phyloP scores from a whole-genome alignment of 2,797 vertebrate genomes.

The Darevskia mixta region DNA sequence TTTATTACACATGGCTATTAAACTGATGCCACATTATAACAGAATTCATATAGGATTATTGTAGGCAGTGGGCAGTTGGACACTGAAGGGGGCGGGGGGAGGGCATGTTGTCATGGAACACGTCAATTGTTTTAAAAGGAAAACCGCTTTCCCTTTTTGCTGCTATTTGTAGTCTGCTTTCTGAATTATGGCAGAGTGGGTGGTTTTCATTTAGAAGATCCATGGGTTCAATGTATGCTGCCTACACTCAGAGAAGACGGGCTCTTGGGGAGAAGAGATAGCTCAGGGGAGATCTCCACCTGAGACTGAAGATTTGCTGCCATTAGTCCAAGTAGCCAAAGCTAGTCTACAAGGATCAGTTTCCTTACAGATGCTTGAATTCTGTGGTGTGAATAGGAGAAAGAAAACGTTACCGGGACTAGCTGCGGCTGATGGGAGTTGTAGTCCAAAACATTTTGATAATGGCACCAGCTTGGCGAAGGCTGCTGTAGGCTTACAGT shows the following conservation, averaged over 20 bases:
- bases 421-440: too few relatives aligned
- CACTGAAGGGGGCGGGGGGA: neutral
- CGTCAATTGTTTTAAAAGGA: slow-evolving; percentile 33
- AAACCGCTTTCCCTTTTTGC: slow-evolving; percentile 47
- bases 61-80: slow-evolving; percentile 35
- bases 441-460: too few relatives aligned
- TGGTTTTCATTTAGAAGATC: neutral
- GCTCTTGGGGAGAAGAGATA: neutral
- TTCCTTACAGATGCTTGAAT: neutral
- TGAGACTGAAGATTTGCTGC: neutral
- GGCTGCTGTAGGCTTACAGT: too few relatives aligned
- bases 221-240: neutral
- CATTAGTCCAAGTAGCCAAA: neutral
- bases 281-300: neutral
- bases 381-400: neutral
- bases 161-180: neutral
- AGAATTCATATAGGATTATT: slow-evolving; percentile 49
- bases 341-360: neutral
- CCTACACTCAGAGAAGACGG: neutral
- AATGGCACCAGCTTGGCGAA: too few relatives aligned
- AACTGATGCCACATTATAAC: slow-evolving; percentile 12
- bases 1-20: slow-evolving; percentile 61
- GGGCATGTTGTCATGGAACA: slow-evolving; percentile 26
- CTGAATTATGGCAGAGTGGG: neutral
- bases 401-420: too few relatives aligned